Evolutionary conservation across 2,113 vertebrate genomes (phyloP).

Genomic region (Emydocephalus ijimae): DNA sequence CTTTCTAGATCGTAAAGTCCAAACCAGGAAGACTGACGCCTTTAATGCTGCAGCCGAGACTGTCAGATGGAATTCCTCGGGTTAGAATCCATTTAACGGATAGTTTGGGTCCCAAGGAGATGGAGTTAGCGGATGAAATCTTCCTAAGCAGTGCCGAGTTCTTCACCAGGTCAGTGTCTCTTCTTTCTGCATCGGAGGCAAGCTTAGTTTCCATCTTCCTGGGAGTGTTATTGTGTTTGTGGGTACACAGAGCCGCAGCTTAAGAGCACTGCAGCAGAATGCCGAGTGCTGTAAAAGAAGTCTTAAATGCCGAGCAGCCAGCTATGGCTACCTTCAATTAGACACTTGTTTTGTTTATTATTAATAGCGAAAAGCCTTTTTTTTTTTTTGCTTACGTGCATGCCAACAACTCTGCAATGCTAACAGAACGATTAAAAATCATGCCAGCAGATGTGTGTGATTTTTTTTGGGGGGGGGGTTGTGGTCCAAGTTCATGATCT

Average conservation of each 20-base stretch:
- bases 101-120: constrained; percentile 34
- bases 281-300: neutral
- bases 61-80: constrained; percentile 52
- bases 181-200: constrained; percentile 14
- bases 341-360: neutral
- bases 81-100: constrained; percentile 35
- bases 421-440: neutral
- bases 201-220: neutral
- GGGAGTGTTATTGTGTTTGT: neutral
- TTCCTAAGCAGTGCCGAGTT: constrained; percentile 41
- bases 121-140: constrained; percentile 59
- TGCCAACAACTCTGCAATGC: neutral
- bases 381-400: neutral
- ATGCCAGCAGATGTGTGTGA: neutral
- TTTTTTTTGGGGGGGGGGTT: neutral
- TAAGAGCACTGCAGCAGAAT: constrained; percentile 1
- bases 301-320: neutral
- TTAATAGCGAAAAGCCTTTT: neutral
- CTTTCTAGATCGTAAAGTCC: constrained; percentile 51
- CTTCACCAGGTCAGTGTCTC: constrained; percentile 62
- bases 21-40: constrained; percentile 23
- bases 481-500: neutral
- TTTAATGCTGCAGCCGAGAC: constrained; percentile 48
- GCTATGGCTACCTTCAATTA: neutral
- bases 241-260: neutral